phyloP scores from a whole-genome alignment of 1,140 invertebrate genomes.

The Scaptomyza pallida region DNA sequence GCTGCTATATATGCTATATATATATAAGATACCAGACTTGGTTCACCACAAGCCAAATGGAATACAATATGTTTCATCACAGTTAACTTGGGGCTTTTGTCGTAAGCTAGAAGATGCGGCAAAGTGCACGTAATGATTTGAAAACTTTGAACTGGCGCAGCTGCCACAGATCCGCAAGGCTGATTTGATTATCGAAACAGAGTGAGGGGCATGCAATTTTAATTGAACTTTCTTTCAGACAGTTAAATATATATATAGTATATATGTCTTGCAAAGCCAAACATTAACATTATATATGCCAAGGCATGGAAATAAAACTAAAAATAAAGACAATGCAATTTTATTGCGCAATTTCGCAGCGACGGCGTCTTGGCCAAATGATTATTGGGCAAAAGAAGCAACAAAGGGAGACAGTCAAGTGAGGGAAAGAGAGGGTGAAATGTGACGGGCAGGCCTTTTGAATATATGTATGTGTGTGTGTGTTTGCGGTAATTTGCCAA shows the following conservation, averaged over 20 bases:
- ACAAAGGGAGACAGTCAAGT: neutral
- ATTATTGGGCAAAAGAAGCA: conserved; percentile 35
- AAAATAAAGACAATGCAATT: conserved; percentile 72
- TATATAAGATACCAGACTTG: neutral
- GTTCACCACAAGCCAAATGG: neutral
- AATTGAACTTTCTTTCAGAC: conserved; percentile 64
- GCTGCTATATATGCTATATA: too few species aligned
- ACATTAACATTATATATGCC: conserved; percentile 66
- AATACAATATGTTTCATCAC: conserved; percentile 8
- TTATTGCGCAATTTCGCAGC: conserved; percentile 71
- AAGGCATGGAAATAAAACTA: conserved; percentile 61
- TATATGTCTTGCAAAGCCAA: conserved; percentile 39
- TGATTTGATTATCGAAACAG: conserved; percentile 53
- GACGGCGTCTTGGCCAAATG: conserved; percentile 39
- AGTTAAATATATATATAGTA: neutral
- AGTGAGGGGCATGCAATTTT: conserved; percentile 63
- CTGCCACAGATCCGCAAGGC: conserved; percentile 7
- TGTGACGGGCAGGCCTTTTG: neutral
- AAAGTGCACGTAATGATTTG: conserved; percentile 31
- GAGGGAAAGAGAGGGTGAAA: neutral
- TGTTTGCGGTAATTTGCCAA: conserved; percentile 38
- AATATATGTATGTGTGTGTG: too few species aligned
- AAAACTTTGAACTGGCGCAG: conserved; percentile 1
- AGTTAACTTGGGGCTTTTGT: too few species aligned
- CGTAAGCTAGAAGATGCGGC: conserved; percentile 12